These are phyloP conservation scores for Nomada goodeniana DNA, from an alignment of 2,888 invertebrate genomes.

Conservation along the genomic window DNA sequence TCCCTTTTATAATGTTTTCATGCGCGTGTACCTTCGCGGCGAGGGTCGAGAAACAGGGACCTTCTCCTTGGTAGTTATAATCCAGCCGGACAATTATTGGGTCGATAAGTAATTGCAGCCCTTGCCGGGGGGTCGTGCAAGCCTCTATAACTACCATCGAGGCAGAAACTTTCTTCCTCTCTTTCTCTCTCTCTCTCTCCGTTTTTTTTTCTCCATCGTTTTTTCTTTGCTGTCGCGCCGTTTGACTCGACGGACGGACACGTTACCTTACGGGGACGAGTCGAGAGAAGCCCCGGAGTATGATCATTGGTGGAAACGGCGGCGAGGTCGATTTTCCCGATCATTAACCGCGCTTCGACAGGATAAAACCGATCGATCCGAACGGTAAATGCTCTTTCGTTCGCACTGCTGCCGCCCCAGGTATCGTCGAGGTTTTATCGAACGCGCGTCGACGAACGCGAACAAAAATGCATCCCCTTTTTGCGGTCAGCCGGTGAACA, in stretches of 20 bases:
- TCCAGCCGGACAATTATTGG: conserved; percentile 44
- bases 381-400: conserved; percentile 35
- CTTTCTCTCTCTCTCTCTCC: background rate
- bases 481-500: conserved; percentile 36
- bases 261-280: background rate
- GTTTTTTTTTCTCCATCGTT: background rate
- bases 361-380: conserved; percentile 18
- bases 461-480: conserved; percentile 18
- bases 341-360: conserved; percentile 16
- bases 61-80: conserved; percentile 45
- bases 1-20: conserved; percentile 23
- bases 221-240: background rate
- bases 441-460: conserved; percentile 14
- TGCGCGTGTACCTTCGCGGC: conserved; percentile 24
- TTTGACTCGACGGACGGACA: background rate
- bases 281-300: background rate
- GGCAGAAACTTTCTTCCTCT: background rate
- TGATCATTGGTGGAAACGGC: conserved; percentile 21
- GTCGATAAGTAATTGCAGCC: conserved; percentile 50
- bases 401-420: conserved; percentile 1
- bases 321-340: conserved; percentile 17
- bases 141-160: conserved; percentile 3
- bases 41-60: conserved; percentile 31
- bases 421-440: conserved; percentile 34
- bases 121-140: conserved; percentile 31